Conservation (phyloP, 2,888 invertebrate species). For the Xylota segnis region DNA sequence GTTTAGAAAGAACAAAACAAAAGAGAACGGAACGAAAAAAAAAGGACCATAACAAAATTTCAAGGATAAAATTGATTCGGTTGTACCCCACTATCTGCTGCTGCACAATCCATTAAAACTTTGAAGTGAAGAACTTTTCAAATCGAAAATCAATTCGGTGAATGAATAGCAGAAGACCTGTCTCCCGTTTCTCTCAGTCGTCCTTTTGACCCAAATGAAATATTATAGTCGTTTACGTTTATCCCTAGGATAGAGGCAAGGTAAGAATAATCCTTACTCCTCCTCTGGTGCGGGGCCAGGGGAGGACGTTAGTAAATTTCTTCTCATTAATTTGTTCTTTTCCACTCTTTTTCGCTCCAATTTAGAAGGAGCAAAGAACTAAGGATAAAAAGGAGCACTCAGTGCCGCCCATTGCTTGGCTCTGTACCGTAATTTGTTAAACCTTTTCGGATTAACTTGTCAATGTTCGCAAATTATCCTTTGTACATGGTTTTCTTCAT, state of each 20-base stretch:
- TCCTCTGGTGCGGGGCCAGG: conserved; percentile 11
- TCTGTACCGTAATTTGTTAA: conserved; percentile 72
- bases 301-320: conserved; percentile 66
- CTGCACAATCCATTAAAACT: conserved; percentile 70
- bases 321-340: conserved; percentile 76
- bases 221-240: conserved; percentile 70
- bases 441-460: conserved; percentile 75
- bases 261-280: conserved; percentile 58
- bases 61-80: conserved; percentile 28
- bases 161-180: conserved; percentile 54
- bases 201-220: conserved; percentile 74
- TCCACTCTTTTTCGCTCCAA: conserved; percentile 64
- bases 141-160: conserved; percentile 74
- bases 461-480: conserved; percentile 76
- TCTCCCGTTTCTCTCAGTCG: conserved; percentile 32
- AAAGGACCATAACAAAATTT: not conserved
- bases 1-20: not conserved
- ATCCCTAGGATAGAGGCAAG: conserved; percentile 62
- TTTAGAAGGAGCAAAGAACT: conserved; percentile 38
- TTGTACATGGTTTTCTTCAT: conserved; percentile 53
- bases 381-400: conserved; percentile 27
- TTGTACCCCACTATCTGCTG: not conserved
- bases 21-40: not conserved
- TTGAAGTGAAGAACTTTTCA: conserved; percentile 71
- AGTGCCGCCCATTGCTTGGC: conserved; percentile 36